Evolutionary conservation across 2,113 vertebrate species (phyloP).

Genomic region (Phalacrocorax pelagicus): DNA sequence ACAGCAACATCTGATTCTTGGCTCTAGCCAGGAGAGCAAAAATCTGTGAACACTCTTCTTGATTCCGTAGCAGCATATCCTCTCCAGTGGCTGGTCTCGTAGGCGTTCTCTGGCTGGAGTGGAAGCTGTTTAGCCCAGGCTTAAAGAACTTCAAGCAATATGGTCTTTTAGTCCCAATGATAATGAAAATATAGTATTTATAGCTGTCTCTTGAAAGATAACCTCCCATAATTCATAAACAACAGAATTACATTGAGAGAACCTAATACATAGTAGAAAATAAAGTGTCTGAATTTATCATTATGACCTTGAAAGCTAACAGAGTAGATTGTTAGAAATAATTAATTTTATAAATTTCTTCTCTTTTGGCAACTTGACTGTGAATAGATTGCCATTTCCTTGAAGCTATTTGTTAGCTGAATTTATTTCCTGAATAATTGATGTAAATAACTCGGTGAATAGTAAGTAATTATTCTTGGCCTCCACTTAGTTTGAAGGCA

Average conservation of each 20-base stretch:
- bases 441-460: slow-evolving; percentile 24
- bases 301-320: slow-evolving; percentile 17
- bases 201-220: background rate
- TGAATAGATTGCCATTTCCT: slow-evolving; percentile 5
- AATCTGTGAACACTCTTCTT: background rate
- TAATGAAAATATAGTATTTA: background rate
- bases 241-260: background rate
- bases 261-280: background rate
- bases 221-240: background rate
- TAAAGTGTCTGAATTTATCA: background rate
- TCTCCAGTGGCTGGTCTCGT: background rate
- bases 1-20: background rate
- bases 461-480: slow-evolving; percentile 24
- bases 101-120: background rate
- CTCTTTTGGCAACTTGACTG: background rate
- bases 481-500: background rate
- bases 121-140: background rate
- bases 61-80: background rate
- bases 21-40: background rate
- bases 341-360: slow-evolving; percentile 34
- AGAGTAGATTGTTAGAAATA: background rate
- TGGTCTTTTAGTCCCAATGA: background rate
- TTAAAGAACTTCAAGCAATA: background rate
- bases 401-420: slow-evolving; percentile 22
- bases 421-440: slow-evolving; percentile 52